Percentiles rank a stretch among this genome's conserved stretches.
phyloP scores from a whole-genome alignment of 2,797 vertebrate species.

The Enteromius afrohamiltoni region DNA sequence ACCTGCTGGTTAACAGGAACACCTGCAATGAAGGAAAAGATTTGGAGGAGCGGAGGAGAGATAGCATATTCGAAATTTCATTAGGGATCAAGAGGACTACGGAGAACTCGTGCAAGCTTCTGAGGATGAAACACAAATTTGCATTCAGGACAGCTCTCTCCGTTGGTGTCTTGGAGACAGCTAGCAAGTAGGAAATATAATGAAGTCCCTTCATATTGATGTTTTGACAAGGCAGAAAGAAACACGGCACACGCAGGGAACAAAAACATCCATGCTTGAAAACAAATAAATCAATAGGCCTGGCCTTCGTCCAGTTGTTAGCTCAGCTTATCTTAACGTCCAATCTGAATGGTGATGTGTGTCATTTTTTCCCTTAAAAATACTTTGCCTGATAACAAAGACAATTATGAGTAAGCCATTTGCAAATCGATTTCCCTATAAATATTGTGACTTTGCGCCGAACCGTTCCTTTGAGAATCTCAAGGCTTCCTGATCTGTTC shows the following conservation, averaged over 20 bases:
- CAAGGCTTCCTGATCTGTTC: neutral
- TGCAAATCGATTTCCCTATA: neutral
- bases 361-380: neutral
- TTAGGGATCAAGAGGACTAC: conserved; percentile 65
- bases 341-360: neutral
- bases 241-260: conserved; percentile 16
- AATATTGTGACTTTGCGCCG: neutral
- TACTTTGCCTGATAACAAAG: neutral
- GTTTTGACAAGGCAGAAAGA: conserved; percentile 38
- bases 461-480: neutral
- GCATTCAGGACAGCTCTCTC: conserved; percentile 18
- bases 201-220: conserved; percentile 37
- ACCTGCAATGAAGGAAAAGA: conserved; percentile 62
- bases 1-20: conserved; percentile 62
- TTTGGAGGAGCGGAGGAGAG: conserved; percentile 55
- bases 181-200: conserved; percentile 38
- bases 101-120: conserved; percentile 52
- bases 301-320: neutral
- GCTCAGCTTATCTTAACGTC: conserved; percentile 4
- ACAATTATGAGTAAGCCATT: neutral
- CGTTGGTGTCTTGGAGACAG: conserved; percentile 18
- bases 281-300: conserved; percentile 25
- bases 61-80: conserved; percentile 65
- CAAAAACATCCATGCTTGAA: conserved; percentile 27
- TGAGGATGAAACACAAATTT: conserved; percentile 50